Evolutionary conservation across 37 sponge, comb jelly and placozoan species (phyloP), one percentile per base, ranked within the genome.

Genomic region (Axinella damicornis): DNA sequence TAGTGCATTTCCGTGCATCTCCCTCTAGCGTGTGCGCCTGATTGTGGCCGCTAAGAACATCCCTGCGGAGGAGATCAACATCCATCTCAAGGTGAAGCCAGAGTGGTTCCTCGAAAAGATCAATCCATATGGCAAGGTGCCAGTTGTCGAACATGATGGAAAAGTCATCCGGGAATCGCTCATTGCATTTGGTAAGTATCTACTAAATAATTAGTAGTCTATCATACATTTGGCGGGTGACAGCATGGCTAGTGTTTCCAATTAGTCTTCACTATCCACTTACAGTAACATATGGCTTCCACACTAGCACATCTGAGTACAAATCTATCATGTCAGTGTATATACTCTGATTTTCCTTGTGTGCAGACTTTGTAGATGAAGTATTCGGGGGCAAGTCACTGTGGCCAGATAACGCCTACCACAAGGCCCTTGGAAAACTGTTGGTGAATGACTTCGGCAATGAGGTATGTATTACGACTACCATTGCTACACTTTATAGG

Each of bases 331-430:
- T n/a, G n/a, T n/a, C n/a, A n/a, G n/a, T n/a, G n/a, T n/a, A n/a
- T n/a, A n/a, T n/a, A n/a, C n/a, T n/a, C n/a, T n/a, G n/a, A n/a
- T n/a, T 46, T 46, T 46, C 46, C 46, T 46, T 12, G 4, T 37
- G 5, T 80, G 40, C 71, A 92, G 93, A 92, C 24, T 92, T 88
- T 55, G 37, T 92, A 13, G 93, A 92, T 92, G 85, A 83, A 21
- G 79, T 66, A 27, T 92, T 80, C 68, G 81, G 71, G 18, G 89
- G 57, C n/a, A 36, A 53, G 27, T 59, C 67, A 6, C 52, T 88
- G 33, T 92, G 71, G 81, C 81, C 85, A 16, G 34, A 80, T 64
- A 82, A 92, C 59, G 89, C 89, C 27, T 76, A 66, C 57, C 38
- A 41, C 27, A 92, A 81, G 62, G 93, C 93, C 5, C 54, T 34